A percentile compares a stretch with the other conserved stretches of the same genome.
These are phyloP conservation scores for Trichacis sp. DNA, from an alignment of 2,888 invertebrate genomes.

Conservation along the genomic window DNA sequence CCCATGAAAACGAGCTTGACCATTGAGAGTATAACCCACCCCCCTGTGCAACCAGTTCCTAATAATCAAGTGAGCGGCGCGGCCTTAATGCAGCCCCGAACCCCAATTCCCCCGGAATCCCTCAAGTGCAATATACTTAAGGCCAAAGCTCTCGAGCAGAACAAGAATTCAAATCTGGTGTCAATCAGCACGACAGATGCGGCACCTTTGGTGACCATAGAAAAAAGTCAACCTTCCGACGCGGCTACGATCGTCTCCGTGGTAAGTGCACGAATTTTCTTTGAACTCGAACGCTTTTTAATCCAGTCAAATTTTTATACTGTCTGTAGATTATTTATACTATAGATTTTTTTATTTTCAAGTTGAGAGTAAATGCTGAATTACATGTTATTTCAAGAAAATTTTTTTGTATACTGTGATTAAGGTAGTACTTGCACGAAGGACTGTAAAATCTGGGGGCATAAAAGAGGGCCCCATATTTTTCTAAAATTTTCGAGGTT, in stretches of 20 bases:
- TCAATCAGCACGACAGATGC: slow-evolving; percentile 66
- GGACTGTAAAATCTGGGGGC: too few relatives aligned
- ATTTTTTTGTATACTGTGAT: too few relatives aligned
- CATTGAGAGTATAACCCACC: slow-evolving; percentile 69
- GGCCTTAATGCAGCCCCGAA: slow-evolving; percentile 66
- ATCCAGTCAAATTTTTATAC: too few relatives aligned
- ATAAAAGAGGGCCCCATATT: too few relatives aligned
- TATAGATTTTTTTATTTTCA: too few relatives aligned
- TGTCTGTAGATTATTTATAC: too few relatives aligned
- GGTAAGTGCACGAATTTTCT: slow-evolving; percentile 72
- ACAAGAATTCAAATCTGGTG: slow-evolving; percentile 66
- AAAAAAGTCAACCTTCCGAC: slow-evolving; percentile 64
- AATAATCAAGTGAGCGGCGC: slow-evolving; percentile 79
- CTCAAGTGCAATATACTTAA: slow-evolving; percentile 95
- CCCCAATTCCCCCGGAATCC: slow-evolving; percentile 88
- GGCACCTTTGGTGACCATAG: slow-evolving; percentile 57
- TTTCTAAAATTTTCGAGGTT: too few relatives aligned
- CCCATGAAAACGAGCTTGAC: slow-evolving; percentile 76
- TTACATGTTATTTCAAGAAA: too few relatives aligned
- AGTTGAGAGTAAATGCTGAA: too few relatives aligned
- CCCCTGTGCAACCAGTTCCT: slow-evolving; percentile 73
- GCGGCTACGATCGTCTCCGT: slow-evolving; percentile 82
- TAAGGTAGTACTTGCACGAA: too few relatives aligned
- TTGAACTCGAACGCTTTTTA: too few relatives aligned
- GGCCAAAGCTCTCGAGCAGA: slow-evolving; percentile 76